These are phyloP conservation scores for Hyposoter didymator DNA, from an alignment of 2,888 invertebrate species.

Conservation along the genomic window DNA sequence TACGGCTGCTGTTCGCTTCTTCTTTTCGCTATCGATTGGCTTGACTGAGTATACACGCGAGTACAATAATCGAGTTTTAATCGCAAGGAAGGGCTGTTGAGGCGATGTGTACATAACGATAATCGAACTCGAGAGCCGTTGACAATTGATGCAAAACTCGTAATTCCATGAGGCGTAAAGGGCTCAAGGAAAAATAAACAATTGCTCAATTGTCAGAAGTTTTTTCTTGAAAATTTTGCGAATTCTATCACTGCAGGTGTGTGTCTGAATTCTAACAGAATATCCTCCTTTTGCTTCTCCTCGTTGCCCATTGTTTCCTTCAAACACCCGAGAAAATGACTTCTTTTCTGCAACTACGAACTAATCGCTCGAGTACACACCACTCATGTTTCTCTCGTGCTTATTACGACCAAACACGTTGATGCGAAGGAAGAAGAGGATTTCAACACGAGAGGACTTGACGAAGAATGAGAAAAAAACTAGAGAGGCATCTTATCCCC, in stretches of 20 bases:
- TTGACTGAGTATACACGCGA: not conserved
- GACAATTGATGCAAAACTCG: not conserved
- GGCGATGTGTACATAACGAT: not conserved
- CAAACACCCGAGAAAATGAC: constrained; percentile 26
- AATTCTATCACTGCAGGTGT: not conserved
- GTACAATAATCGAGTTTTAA: not conserved
- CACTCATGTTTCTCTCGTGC: constrained; percentile 50
- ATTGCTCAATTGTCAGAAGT: not conserved
- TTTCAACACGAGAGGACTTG: not conserved
- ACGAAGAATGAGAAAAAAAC: constrained; percentile 27
- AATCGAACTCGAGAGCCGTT: not conserved
- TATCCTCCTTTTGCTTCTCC: constrained; percentile 8
- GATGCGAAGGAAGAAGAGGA: constrained; percentile 32
- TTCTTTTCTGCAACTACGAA: constrained; percentile 45
- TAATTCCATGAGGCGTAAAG: not conserved
- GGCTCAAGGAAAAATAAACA: not conserved
- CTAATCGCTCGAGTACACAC: constrained; percentile 65
- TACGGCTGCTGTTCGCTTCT: constrained; percentile 6
- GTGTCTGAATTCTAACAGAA: not conserved
- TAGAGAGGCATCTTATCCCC: constrained; percentile 23
- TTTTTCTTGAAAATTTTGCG: not conserved
- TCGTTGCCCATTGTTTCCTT: constrained; percentile 29
- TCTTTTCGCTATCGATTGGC: not conserved
- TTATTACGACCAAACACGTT: constrained; percentile 50
- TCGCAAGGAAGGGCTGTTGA: not conserved